phyloP scores from a whole-genome alignment of 2,797 vertebrate genomes.

The Kryptolebias ocellatus region DNA sequence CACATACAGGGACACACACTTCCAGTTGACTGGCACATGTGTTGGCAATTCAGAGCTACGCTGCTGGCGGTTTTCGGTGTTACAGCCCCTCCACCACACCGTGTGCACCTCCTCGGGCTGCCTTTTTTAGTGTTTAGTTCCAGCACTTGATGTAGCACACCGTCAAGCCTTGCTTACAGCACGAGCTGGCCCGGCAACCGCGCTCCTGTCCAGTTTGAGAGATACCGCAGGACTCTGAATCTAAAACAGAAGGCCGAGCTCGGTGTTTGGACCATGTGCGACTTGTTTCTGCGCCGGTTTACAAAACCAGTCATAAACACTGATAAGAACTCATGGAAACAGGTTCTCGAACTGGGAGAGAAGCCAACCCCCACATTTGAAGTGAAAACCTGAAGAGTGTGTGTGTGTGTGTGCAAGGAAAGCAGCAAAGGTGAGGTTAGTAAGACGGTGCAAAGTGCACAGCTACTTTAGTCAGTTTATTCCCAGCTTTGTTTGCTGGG shows the following conservation, averaged over 20 bases:
- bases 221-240: conserved; percentile 51
- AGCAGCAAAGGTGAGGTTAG: neutral
- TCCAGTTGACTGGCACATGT: no score
- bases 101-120: conserved; percentile 13
- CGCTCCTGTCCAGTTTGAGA: conserved; percentile 59
- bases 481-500: conserved; percentile 81
- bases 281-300: conserved; percentile 65
- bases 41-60: conserved; percentile 27
- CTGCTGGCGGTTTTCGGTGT: conserved; percentile 35
- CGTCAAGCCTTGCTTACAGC: conserved; percentile 55
- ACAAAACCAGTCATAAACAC: conserved; percentile 75
- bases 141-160: conserved; percentile 49
- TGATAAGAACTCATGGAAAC: conserved; percentile 67
- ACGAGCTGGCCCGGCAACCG: conserved; percentile 30
- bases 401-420: conserved; percentile 5
- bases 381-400: conserved; percentile 37
- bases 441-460: conserved; percentile 72
- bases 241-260: conserved; percentile 50
- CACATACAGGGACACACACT: no score
- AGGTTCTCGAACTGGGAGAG: conserved; percentile 48
- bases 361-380: conserved; percentile 51
- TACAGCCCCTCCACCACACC: neutral
- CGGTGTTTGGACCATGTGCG: conserved; percentile 30
- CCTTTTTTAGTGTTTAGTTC: conserved; percentile 45
- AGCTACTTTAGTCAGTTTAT: conserved; percentile 66